Conservation (phyloP, 92 coral and sea anemone species). For the Pocillopora meandrina region DNA sequence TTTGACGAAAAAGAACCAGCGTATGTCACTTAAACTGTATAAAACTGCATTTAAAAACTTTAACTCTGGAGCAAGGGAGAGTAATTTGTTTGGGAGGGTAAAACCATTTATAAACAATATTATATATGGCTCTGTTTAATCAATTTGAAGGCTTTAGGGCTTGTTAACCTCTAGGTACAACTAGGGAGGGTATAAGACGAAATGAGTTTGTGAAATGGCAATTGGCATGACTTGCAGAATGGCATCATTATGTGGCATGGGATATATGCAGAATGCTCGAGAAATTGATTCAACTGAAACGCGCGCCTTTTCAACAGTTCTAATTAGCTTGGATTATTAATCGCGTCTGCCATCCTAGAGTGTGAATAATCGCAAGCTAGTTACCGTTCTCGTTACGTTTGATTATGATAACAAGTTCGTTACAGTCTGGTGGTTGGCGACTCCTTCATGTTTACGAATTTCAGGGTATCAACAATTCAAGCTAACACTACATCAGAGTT, state of each 20-base stretch:
- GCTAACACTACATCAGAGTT: neutral
- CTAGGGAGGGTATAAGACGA: neutral
- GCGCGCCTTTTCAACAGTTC: neutral
- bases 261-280: conserved; percentile 23
- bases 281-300: conserved; percentile 3
- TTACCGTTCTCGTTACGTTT: conserved; percentile 1
- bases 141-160: conserved; percentile 28
- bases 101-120: conserved; percentile 13
- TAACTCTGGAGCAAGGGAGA: conserved; percentile 12
- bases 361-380: neutral
- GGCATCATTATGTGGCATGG: conserved; percentile 17
- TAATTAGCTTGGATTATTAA: neutral
- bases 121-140: conserved; percentile 24
- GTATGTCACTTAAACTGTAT: conserved; percentile 27
- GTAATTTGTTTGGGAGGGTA: conserved; percentile 22
- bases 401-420: neutral
- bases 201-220: neutral
- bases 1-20: conserved; percentile 24
- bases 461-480: conserved; percentile 15
- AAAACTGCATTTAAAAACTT: conserved; percentile 12
- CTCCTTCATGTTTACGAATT: conserved; percentile 3
- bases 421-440: neutral
- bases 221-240: neutral
- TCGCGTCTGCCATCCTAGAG: conserved; percentile 13
- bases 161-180: conserved; percentile 1